Evolutionary conservation across 2,797 vertebrate species (phyloP).

Genomic region (Girardinus metallicus): DNA sequence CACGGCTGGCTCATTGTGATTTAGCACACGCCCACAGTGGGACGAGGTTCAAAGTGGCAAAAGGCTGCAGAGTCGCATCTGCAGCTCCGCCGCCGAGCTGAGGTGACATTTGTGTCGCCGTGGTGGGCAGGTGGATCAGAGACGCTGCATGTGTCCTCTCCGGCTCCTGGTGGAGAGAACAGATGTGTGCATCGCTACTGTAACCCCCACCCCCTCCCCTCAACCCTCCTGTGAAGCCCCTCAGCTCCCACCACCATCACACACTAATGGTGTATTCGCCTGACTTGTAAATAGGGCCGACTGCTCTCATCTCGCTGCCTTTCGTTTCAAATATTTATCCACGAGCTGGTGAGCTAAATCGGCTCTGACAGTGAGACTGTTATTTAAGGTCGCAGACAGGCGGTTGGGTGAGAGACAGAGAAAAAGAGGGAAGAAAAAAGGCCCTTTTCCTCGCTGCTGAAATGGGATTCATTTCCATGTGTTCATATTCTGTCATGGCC

Average conservation of each 20-base stretch:
- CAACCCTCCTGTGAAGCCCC: background rate
- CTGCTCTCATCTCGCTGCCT: conserved; percentile 80
- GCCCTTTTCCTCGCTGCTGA: conserved; percentile 65
- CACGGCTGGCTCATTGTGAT: conserved; percentile 77
- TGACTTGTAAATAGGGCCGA: conserved; percentile 79
- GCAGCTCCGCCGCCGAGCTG: conserved; percentile 42
- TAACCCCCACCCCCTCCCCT: conserved; percentile 23
- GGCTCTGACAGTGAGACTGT: conserved; percentile 83
- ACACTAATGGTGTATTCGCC: conserved; percentile 69
- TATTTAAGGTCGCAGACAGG: conserved; percentile 85
- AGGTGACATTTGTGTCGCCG: conserved; percentile 72
- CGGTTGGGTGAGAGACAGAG: conserved; percentile 51
- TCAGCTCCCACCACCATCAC: conserved; percentile 48
- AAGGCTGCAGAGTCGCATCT: conserved; percentile 60
- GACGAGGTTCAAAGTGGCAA: conserved; percentile 74
- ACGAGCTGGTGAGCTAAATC: conserved; percentile 77
- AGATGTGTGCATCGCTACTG: conserved; percentile 69
- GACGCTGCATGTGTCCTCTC: conserved; percentile 58
- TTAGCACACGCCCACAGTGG: conserved; percentile 75
- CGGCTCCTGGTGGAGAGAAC: conserved; percentile 54
- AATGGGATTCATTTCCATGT: conserved; percentile 84
- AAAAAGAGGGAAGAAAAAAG: conserved; percentile 16
- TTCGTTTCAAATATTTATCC: conserved; percentile 86
- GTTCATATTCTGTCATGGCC: conserved; percentile 78
- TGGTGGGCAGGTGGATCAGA: conserved; percentile 71